A percentile compares a stretch with the other conserved stretches of the same genome.
Evolutionary conservation across 1,140 invertebrate genomes (phyloP).

Genomic region (Bombus superbus): DNA sequence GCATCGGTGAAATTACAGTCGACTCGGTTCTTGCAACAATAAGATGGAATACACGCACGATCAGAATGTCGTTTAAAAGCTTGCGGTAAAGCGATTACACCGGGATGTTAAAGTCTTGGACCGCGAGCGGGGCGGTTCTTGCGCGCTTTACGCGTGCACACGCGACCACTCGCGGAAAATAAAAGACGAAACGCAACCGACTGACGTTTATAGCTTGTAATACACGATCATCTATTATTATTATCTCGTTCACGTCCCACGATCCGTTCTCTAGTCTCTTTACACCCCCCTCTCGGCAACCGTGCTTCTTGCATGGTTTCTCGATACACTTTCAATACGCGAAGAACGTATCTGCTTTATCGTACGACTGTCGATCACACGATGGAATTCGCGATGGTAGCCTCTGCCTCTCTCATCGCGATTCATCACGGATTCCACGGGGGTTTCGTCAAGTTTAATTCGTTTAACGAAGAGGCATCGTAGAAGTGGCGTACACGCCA

Average conservation of each 20-base stretch:
- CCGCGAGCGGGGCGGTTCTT: constrained; percentile 54
- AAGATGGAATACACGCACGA: constrained; percentile 61
- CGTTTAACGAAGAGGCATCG: no score
- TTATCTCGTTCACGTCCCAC: constrained; percentile 66
- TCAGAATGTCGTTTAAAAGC: constrained; percentile 68
- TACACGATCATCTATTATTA: constrained; percentile 71
- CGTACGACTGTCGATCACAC: not conserved
- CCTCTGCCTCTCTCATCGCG: no score
- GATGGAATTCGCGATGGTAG: not conserved
- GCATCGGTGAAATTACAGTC: constrained; percentile 61
- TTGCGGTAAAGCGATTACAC: constrained; percentile 64
- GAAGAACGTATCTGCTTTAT: not conserved
- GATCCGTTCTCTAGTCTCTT: constrained; percentile 45
- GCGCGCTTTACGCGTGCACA: constrained; percentile 51
- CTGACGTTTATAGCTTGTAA: constrained; percentile 71
- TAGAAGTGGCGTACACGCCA: no score
- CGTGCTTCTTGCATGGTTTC: constrained; percentile 32
- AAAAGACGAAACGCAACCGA: constrained; percentile 52
- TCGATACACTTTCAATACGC: constrained; percentile 1
- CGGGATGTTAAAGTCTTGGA: constrained; percentile 53
- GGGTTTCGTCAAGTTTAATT: not conserved
- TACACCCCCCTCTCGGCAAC: constrained; percentile 1
- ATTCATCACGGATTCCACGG: not conserved
- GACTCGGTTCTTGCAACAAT: constrained; percentile 63
- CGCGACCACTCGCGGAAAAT: constrained; percentile 64